phyloP scores from a whole-genome alignment of 1,140 invertebrate genomes.

The Dendroctonus valens region DNA sequence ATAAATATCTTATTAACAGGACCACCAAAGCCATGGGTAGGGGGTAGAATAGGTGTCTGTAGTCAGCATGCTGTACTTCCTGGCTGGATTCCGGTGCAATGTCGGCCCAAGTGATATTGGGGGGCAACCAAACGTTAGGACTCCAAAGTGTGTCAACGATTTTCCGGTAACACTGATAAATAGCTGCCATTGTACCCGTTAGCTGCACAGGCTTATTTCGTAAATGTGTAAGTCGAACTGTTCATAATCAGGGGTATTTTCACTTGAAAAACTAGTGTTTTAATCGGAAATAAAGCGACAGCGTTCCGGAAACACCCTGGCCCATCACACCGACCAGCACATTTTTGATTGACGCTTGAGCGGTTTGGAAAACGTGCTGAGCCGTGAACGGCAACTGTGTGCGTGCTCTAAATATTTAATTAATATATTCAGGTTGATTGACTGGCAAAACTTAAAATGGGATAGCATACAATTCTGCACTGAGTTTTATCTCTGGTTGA shows the following conservation, averaged over 20 bases:
- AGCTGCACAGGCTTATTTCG: not conserved
- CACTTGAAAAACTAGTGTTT: slow-evolving; percentile 7
- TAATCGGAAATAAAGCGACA: slow-evolving; percentile 3
- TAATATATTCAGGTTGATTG: not conserved
- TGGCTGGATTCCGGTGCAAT: slow-evolving; percentile 74
- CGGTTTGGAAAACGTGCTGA: not conserved
- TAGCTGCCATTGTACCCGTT: slow-evolving; percentile 26
- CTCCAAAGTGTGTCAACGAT: slow-evolving; percentile 71
- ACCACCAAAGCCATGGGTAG: slow-evolving; percentile 76
- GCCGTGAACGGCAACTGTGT: slow-evolving; percentile 11
- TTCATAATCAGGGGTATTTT: slow-evolving; percentile 7
- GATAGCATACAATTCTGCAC: no score
- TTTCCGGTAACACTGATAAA: slow-evolving; percentile 31
- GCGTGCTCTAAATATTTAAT: slow-evolving; percentile 9
- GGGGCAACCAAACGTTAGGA: slow-evolving; percentile 82
- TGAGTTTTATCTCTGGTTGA: no score
- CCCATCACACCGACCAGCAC: slow-evolving; percentile 16
- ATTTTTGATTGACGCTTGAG: slow-evolving; percentile 11
- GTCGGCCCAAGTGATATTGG: slow-evolving; percentile 86
- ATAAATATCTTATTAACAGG: slow-evolving; percentile 68
- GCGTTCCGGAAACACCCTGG: slow-evolving; percentile 14
- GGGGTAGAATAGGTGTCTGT: slow-evolving; percentile 79
- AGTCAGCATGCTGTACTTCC: slow-evolving; percentile 75
- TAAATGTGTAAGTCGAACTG: slow-evolving; percentile 4
- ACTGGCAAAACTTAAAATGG: no score